Percentiles rank a stretch among this genome's conserved stretches.
phyloP scores from a whole-genome alignment of 2,888 invertebrate species.

The Diaprepes abbreviatus region DNA sequence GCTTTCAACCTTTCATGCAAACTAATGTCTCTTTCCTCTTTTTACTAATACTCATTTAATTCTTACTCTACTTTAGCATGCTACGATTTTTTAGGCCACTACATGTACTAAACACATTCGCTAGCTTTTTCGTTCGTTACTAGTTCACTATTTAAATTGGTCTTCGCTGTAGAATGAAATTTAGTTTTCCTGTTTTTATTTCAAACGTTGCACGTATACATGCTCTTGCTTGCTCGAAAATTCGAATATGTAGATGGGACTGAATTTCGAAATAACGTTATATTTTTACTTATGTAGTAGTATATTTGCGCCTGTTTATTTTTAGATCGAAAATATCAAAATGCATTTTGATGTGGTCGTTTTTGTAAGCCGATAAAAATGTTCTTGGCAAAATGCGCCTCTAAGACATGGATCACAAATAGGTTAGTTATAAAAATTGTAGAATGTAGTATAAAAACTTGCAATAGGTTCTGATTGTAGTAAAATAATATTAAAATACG shows the following conservation, averaged over 20 bases:
- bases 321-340: conserved; percentile 1
- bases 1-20: too few relatives aligned
- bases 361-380: background rate
- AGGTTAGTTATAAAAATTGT: too few relatives aligned
- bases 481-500: too few relatives aligned
- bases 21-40: too few relatives aligned
- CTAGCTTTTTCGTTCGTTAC: conserved; percentile 16
- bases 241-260: conserved; percentile 25
- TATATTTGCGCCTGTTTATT: conserved; percentile 2
- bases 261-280: conserved; percentile 12
- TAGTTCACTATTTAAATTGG: conserved; percentile 30
- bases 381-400: too few relatives aligned
- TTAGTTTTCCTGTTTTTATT: conserved; percentile 33
- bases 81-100: conserved; percentile 16
- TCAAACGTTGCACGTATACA: conserved; percentile 24
- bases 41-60: background rate
- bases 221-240: conserved; percentile 17
- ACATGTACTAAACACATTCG: conserved; percentile 28
- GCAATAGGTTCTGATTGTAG: too few relatives aligned
- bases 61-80: background rate
- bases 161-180: conserved; percentile 27
- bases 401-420: too few relatives aligned
- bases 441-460: too few relatives aligned
- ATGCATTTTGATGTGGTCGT: background rate
- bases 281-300: conserved; percentile 6